phyloP scores from a whole-genome alignment of 2,797 vertebrate genomes.

The Characodon lateralis region DNA sequence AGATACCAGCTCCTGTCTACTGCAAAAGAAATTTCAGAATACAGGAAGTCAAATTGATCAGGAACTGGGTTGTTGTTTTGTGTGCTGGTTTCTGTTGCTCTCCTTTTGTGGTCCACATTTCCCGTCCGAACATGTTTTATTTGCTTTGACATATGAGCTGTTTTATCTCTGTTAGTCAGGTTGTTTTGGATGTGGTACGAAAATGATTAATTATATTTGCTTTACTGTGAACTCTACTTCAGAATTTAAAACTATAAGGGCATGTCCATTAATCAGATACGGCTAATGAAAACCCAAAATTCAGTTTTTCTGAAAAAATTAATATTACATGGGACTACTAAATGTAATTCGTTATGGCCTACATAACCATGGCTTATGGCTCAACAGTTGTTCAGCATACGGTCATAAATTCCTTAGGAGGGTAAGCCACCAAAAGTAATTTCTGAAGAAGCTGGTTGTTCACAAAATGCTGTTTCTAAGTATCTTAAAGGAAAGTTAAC shows the following conservation, averaged over 20 bases:
- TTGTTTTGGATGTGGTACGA: neutral
- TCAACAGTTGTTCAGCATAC: neutral
- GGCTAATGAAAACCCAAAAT: neutral
- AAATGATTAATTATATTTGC: neutral
- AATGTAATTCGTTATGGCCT: neutral
- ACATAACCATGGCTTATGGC: neutral
- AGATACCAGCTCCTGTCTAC: neutral
- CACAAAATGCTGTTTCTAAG: neutral
- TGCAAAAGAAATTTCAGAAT: constrained; percentile 9
- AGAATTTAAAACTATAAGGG: neutral
- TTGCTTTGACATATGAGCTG: neutral
- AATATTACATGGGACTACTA: neutral
- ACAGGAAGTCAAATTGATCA: constrained; percentile 51
- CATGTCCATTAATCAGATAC: too few relatives aligned
- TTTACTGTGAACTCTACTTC: neutral
- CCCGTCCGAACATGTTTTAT: constrained; percentile 36
- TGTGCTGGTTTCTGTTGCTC: neutral
- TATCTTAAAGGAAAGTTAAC: neutral
- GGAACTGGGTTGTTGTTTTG: constrained; percentile 35
- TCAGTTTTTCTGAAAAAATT: neutral
- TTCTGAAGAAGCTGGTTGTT: neutral
- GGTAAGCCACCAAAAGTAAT: neutral
- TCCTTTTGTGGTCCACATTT: constrained; percentile 8
- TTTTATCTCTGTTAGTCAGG: neutral
- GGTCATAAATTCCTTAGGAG: neutral